A percentile compares a stretch with the other conserved stretches of the same genome.
Evolutionary conservation across 1,140 invertebrate species (phyloP).

Genomic region (Drosophila watanabei): DNA sequence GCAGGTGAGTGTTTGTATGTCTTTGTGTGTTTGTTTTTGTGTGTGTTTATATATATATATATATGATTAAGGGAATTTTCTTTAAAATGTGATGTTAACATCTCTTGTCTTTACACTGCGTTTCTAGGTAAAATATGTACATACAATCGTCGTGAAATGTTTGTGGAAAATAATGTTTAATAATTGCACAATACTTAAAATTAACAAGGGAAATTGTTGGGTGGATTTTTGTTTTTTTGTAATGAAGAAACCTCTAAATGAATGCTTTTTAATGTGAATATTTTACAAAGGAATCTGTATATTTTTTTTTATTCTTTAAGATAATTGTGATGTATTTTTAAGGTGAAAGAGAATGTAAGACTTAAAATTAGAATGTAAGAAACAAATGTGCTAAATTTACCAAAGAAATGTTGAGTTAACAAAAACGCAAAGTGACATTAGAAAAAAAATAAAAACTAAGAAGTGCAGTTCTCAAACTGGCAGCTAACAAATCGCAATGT

Average conservation of each 20-base stretch:
- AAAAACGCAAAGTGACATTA: conserved; percentile 43
- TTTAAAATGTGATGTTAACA: conserved; percentile 67
- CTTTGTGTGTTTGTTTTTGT: conserved; percentile 36
- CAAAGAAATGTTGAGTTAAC: conserved; percentile 38
- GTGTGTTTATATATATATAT: conserved; percentile 20
- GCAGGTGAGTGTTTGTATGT: conserved; percentile 46
- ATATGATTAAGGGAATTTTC: conserved; percentile 33
- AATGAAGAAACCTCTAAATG: conserved; percentile 54
- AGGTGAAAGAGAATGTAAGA: conserved; percentile 59
- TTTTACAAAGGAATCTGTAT: conserved; percentile 54
- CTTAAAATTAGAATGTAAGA: conserved; percentile 72
- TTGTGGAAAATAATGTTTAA: conserved; percentile 46
- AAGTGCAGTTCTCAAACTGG: conserved; percentile 48
- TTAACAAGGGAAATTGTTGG: conserved; percentile 54
- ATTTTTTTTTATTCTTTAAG: conserved; percentile 16
- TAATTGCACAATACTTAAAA: conserved; percentile 77
- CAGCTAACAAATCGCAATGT: conserved; percentile 67
- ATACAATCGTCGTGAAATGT: conserved; percentile 52
- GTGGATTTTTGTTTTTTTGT: conserved; percentile 20
- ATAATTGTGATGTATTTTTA: conserved; percentile 67
- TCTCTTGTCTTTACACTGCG: conserved; percentile 58
- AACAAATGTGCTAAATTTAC: conserved; percentile 61
- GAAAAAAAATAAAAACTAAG: conserved; percentile 33
- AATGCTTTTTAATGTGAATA: conserved; percentile 46
- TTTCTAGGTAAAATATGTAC: conserved; percentile 60